Evolutionary conservation across 30 jellyfish, hydroid and myxozoan species (phyloP), one percentile per base, ranked within the genome.

Genomic region (Sanderia malayensis): DNA sequence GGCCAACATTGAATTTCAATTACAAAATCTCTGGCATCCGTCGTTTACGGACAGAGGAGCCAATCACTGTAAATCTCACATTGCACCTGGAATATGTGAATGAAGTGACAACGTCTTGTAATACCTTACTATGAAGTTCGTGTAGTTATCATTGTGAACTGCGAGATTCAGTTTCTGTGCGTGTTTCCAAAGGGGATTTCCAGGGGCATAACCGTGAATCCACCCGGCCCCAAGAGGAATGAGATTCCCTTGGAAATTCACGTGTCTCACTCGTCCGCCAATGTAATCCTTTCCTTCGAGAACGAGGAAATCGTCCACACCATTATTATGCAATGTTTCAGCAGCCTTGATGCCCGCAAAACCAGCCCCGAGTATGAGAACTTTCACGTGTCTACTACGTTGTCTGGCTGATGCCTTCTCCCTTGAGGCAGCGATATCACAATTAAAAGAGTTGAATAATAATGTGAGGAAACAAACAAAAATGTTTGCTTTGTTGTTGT

Each of bases 341-440:
- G 96, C 96, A 2, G 85, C 91, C 33, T 63, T 74, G 6, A 85
- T 63, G 20, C 96, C 92, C 2, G 96, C 69, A 4, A 67, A 63
- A 4, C 96, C 96, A 29, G 96, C 96, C 1, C 96, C 96, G 13
- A 85, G 58, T 45, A 85, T 62, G 19, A 85, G 55, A 28, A 85
- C 82, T 70, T 84, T 73, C 27, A 52, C 70, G 30, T 61, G 88
- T 44, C 45, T 46, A n/a, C n/a, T n/a, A n/a, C n/a, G n/a, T n/a
- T n/a, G n/a, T n/a, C n/a, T n/a, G n/a, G n/a, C n/a, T n/a, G n/a
- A n/a, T n/a, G n/a, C n/a, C n/a, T n/a, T n/a, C n/a, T n/a, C n/a
- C n/a, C n/a, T n/a, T n/a, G n/a, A n/a, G n/a, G n/a, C n/a, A n/a
- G n/a, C n/a, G n/a, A n/a, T n/a, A n/a, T n/a, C n/a, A n/a, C n/a